Percentiles rank a stretch among this genome's conserved stretches.
phyloP scores from a whole-genome alignment of 1,140 invertebrate genomes.

The Lepidostoma basale region DNA sequence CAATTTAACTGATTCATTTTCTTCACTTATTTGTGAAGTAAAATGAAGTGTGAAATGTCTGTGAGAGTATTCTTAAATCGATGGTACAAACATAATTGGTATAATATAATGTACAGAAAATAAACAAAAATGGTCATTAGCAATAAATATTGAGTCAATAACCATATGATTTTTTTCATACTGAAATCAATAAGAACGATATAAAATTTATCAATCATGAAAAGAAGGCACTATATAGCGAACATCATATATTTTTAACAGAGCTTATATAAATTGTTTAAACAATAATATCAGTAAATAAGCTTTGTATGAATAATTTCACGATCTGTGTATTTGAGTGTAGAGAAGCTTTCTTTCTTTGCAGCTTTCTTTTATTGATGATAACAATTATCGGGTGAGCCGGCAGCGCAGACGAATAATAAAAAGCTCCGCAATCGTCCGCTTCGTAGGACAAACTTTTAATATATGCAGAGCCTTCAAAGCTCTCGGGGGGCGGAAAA shows the following conservation, averaged over 20 bases:
- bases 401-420: slow-evolving; percentile 28
- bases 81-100: too few relatives aligned
- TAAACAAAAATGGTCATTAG: too few relatives aligned
- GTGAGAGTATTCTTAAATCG: too few relatives aligned
- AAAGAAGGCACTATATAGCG: too few relatives aligned
- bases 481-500: slow-evolving; percentile 32
- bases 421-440: slow-evolving; percentile 34
- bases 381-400: background rate
- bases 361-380: background rate
- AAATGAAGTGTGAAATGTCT: too few relatives aligned
- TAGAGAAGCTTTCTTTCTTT: background rate
- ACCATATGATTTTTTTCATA: too few relatives aligned
- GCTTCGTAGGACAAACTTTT: slow-evolving; percentile 44
- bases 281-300: background rate
- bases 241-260: background rate
- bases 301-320: background rate
- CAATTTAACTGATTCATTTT: too few relatives aligned
- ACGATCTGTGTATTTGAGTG: background rate
- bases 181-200: too few relatives aligned
- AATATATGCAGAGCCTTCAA: slow-evolving; percentile 43
- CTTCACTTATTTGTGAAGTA: too few relatives aligned
- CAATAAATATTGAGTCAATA: too few relatives aligned
- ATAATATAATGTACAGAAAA: too few relatives aligned
- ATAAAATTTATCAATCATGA: too few relatives aligned
- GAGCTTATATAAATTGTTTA: background rate